Conservation (phyloP, 1,140 invertebrate species). For the Uloborus diversus region DNA sequence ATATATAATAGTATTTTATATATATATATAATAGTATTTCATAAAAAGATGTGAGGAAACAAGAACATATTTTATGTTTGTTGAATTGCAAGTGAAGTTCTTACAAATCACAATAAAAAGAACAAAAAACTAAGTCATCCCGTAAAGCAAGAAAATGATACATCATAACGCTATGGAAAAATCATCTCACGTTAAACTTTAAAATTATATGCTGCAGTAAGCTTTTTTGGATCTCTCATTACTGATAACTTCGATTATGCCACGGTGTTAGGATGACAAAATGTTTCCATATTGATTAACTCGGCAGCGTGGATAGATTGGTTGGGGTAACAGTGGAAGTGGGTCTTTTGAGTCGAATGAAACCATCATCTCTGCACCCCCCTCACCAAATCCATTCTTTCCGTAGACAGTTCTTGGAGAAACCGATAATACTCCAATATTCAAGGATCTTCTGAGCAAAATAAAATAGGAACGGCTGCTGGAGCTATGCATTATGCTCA, state of each 20-base stretch:
- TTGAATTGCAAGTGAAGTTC: too few relatives aligned
- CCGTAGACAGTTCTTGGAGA: not conserved
- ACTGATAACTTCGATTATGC: conserved; percentile 8
- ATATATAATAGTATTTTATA: too few relatives aligned
- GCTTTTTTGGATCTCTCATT: conserved; percentile 20
- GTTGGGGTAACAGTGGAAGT: not conserved
- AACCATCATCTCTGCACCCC: conserved; percentile 17
- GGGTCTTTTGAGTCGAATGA: conserved; percentile 26
- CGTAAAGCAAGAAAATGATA: too few relatives aligned
- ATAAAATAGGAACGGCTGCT: conserved; percentile 32
- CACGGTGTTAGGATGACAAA: conserved; percentile 28
- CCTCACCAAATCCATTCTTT: conserved; percentile 1
- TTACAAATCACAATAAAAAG: too few relatives aligned
- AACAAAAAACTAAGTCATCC: too few relatives aligned
- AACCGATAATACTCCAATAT: conserved; percentile 49
- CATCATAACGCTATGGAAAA: too few relatives aligned
- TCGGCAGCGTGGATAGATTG: not conserved
- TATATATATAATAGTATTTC: too few relatives aligned
- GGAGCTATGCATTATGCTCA: conserved; percentile 21
- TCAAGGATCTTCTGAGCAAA: conserved; percentile 18
- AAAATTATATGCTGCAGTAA: too few relatives aligned
- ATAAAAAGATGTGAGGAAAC: too few relatives aligned
- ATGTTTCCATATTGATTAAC: conserved; percentile 41
- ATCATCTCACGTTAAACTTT: too few relatives aligned
- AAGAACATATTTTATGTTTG: too few relatives aligned